Conservation (phyloP, 2,113 vertebrate genomes). For the Cottus gobio region DNA sequence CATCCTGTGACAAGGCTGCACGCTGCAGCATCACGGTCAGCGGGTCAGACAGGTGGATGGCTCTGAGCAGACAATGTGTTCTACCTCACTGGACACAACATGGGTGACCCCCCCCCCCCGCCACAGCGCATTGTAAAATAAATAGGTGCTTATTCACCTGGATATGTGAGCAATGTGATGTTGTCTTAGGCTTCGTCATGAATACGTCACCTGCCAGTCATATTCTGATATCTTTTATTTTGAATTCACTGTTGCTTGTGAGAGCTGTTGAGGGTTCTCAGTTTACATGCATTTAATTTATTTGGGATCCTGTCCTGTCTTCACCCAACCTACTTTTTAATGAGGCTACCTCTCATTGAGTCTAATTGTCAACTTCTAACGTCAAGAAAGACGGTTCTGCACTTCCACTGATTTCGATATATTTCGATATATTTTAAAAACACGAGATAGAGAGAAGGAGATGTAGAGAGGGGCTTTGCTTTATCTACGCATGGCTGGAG, state of each 20-base stretch:
- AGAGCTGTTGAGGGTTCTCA: no score
- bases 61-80: constrained; percentile 52
- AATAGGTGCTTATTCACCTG: neutral
- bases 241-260: neutral
- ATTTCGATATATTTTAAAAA: constrained; percentile 15
- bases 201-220: neutral
- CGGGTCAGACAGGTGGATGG: constrained; percentile 67
- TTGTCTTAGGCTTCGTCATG: neutral
- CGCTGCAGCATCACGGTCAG: constrained; percentile 51
- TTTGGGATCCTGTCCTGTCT: neutral
- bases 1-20: constrained; percentile 55
- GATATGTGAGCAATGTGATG: neutral
- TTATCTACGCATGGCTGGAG: constrained; percentile 46
- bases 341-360: neutral
- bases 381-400: neutral
- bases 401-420: neutral
- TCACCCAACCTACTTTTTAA: neutral
- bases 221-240: neutral
- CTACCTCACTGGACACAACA: constrained; percentile 35
- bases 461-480: neutral
- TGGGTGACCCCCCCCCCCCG: neutral
- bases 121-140: neutral
- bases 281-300: neutral
- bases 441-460: neutral
- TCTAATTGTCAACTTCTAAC: neutral